Evolutionary conservation across 2,113 vertebrate species (phyloP).

Genomic region (Gulo gulo): DNA sequence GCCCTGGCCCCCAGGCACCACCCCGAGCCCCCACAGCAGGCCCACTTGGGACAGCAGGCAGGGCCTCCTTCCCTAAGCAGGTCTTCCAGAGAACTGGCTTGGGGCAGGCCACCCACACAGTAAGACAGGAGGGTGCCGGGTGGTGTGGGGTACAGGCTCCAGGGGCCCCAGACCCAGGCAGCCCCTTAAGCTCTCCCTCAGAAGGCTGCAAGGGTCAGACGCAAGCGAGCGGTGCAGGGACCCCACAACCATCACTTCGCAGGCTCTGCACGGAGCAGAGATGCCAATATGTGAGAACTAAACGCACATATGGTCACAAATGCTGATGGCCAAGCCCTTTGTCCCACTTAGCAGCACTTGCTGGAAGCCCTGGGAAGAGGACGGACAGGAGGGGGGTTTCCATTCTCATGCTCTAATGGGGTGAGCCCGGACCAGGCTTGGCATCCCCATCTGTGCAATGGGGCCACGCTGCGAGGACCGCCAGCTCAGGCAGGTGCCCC

Average conservation of each 20-base stretch:
- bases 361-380: neutral
- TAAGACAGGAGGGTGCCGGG: neutral
- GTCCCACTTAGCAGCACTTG: neutral
- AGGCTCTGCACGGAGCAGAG: neutral
- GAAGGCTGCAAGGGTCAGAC: neutral
- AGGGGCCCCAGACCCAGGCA: neutral
- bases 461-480: neutral
- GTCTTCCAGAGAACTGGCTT: neutral
- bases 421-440: neutral
- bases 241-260: neutral
- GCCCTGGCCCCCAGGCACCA: neutral
- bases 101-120: too few relatives aligned
- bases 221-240: rapidly evolving
- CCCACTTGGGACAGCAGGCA: neutral
- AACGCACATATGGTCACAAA: neutral
- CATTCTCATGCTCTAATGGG: neutral
- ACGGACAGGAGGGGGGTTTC: neutral
- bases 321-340: neutral
- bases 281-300: rapidly evolving
- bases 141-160: neutral
- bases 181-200: neutral
- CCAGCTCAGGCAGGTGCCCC: neutral
- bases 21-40: neutral
- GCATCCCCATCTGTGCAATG: neutral
- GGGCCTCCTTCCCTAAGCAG: neutral